Conservation (phyloP, 2,888 invertebrate species). For the Adineta ricciae region DNA sequence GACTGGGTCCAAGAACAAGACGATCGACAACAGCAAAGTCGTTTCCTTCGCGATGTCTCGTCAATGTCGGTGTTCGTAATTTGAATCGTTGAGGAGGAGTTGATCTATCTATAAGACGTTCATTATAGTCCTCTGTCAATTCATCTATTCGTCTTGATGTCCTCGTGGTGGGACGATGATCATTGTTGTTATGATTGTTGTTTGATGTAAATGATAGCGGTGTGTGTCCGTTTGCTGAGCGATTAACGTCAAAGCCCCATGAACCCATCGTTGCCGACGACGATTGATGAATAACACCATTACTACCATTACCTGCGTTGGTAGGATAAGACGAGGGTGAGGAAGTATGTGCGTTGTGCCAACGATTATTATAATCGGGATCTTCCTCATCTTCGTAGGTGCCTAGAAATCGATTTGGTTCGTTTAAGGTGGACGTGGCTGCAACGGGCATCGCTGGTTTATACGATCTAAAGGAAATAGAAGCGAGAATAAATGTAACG, state of each 20-base stretch:
- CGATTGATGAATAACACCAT: background rate
- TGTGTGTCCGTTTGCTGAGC: background rate
- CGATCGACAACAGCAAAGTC: constrained; percentile 11
- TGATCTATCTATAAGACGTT: background rate
- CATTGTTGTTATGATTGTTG: background rate
- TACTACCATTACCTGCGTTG: background rate
- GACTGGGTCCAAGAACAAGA: background rate
- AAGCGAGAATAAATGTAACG: background rate
- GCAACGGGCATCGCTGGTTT: background rate
- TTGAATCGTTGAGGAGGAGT: background rate
- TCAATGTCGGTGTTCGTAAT: constrained; percentile 2
- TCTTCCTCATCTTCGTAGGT: background rate
- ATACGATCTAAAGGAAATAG: background rate
- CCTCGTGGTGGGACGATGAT: background rate
- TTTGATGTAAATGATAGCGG: background rate
- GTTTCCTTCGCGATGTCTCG: background rate
- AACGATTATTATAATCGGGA: background rate
- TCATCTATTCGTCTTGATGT: background rate
- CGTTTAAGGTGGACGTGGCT: background rate
- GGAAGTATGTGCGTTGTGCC: background rate
- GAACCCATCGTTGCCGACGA: background rate
- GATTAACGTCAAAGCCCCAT: constrained; percentile 7
- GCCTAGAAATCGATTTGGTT: background rate
- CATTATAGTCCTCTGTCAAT: background rate
- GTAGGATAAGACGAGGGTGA: background rate